Evolutionary conservation across 2,797 vertebrate species (phyloP), one percentile per base, ranked within the genome.

Genomic region (Nasua narica): DNA sequence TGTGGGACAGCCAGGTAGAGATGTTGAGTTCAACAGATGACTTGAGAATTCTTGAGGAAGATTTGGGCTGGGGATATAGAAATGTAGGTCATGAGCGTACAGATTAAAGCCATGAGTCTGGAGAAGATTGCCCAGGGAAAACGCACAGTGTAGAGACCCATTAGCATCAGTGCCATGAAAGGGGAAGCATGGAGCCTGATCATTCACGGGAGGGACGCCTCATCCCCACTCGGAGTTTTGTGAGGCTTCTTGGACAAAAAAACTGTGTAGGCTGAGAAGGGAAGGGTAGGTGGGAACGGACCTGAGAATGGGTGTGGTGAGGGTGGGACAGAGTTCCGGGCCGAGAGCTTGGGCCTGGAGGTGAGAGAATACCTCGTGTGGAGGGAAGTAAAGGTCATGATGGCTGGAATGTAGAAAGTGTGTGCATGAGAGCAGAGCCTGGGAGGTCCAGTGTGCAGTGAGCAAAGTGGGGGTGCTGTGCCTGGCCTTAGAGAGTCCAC

Each of bases 131-230:
- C 25, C 25, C 50, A 46, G 69, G 32, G 43, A 67, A 91, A 37
- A 77, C 6, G 9, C 37, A 60, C 5, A 37, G 40, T 48, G 21
- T 72, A 32, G 29, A 65, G 78, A n/a, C 74, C 50, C 54, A 19
- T 76, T 12, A 11, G 18, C 5, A 9, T 35, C 15, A 82, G 12
- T 46, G 29, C 81, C 13, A 7, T 23, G 58, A 37, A 62, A 19
- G n/a, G 9, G 54, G 54, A 79, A 62, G 52, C 10, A n/a, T 1
- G 1, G 48, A 18, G 46, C 60, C 37, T 15, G 27, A 62, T 23
- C 23, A 8, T 40, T 23, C 1, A 0, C 6, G 15, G 40, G 50
- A 78, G 40, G n/a, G n/a, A 19, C 0, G 1, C n/a, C 23, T 35
- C 43, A 12, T 15, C 40, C n/a, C 46, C 35, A 40, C 72, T 37